Evolutionary conservation across 2,888 invertebrate species (phyloP), one percentile per base, ranked within the genome.

Genomic region (Drosophila prostipennis): DNA sequence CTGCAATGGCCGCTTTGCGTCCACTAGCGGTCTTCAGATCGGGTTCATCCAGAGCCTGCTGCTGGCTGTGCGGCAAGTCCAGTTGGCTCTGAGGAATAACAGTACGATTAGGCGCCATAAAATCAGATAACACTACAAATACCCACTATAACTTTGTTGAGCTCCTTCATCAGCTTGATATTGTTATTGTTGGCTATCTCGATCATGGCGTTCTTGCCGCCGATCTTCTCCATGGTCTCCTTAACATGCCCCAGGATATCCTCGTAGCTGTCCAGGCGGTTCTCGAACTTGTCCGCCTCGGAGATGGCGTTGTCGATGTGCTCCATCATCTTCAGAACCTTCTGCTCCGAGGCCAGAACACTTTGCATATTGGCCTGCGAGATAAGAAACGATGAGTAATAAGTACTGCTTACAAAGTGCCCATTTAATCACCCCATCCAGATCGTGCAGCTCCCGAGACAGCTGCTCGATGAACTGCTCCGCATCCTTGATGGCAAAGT

Each of bases 181-280:
- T 97, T 97, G 92, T 97, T 98, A 84, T 94, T 94, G 92, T 97
- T 97, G 43, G 96, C 96, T 10, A 96, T 95, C 89, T 96, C 96
- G 82, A 97, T 96, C 90, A 96, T 94, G 10, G 95, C 94, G 92
- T 97, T 98, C 91, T 98, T 98, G 87, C 97, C 96, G 73, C 97
- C 97, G 93, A 98, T 97, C 88, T 96, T 95, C 83, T 97, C 96
- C 94, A 98, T 97, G 32, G 96, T 96, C 89, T 97, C 97, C 75
- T 96, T 94, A 2, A 97, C 96, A 91, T 96, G 96, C 88, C 96
- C 95, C 40, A 97, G 93, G 60, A 96, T 96, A 80, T 95, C 95
- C 90, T 98, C 97, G 89, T 97, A 97, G 14, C 93, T 93, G 88
- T 96, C 95, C 54, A 98, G 92, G 57, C 96, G 94, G 14, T 93